Conservation (phyloP, 2,797 vertebrate genomes). For the Gymnodraco acuticeps region DNA sequence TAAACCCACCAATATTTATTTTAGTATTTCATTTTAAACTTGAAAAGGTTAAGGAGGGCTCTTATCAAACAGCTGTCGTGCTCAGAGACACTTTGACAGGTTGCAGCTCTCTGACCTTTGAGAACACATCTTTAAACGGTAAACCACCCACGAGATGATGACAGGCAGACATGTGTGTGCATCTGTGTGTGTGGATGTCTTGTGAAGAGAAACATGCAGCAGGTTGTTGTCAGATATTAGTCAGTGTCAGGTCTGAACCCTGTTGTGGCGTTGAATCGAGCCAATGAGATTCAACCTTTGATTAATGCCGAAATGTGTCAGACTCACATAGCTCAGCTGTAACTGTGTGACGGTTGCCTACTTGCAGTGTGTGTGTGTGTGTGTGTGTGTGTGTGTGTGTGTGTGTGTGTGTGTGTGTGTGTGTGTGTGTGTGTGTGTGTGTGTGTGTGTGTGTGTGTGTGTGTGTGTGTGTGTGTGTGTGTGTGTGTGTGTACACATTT, state of each 20-base stretch:
- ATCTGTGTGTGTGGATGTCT: slow-evolving; percentile 14
- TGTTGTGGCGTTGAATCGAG: not conserved
- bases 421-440: slow-evolving; percentile 22
- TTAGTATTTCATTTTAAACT: not conserved
- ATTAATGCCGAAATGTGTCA: slow-evolving; percentile 18
- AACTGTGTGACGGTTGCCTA: not conserved
- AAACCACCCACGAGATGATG: slow-evolving; percentile 55
- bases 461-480: too few species aligned
- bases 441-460: too few species aligned
- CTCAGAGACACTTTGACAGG: slow-evolving; percentile 25
- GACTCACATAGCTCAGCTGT: slow-evolving; percentile 22
- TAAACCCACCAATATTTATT: not conserved
- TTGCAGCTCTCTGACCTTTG: slow-evolving; percentile 57
- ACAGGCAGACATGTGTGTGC: slow-evolving; percentile 38
- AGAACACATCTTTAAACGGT: slow-evolving; percentile 57
- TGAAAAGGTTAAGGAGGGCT: not conserved
- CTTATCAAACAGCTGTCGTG: slow-evolving; percentile 1
- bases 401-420: slow-evolving; percentile 36
- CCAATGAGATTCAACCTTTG: slow-evolving; percentile 9
- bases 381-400: slow-evolving; percentile 30
- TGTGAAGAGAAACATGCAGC: slow-evolving; percentile 24
- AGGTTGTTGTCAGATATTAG: slow-evolving; percentile 52
- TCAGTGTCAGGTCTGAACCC: slow-evolving; percentile 37
- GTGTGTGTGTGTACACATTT: not conserved
- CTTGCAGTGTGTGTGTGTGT: slow-evolving; percentile 5